Percentiles rank a stretch among this genome's conserved stretches.
Conservation (phyloP, 2,113 vertebrate genomes). For the Aepyceros melampus region DNA sequence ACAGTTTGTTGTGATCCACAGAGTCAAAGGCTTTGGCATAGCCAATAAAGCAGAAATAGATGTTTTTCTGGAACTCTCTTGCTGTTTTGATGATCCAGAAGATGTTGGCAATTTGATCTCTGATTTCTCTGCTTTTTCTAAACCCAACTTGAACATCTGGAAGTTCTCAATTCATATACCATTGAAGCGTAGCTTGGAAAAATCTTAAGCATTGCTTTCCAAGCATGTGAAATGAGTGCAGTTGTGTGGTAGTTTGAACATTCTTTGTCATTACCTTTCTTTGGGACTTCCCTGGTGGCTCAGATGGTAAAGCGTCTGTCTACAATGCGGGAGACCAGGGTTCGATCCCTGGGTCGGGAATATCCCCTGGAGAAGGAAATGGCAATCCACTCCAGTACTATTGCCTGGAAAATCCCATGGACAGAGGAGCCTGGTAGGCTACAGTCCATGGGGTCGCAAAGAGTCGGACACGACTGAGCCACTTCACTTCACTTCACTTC, state of each 20-base stretch:
- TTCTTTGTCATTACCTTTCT: background rate
- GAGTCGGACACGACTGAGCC: too few relatives aligned
- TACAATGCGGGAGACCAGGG: too few relatives aligned
- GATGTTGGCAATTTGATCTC: background rate
- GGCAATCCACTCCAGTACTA: too few relatives aligned
- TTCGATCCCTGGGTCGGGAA: too few relatives aligned
- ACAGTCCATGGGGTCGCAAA: too few relatives aligned
- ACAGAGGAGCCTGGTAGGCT: too few relatives aligned
- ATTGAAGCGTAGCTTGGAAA: background rate
- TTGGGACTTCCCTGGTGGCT: too few relatives aligned
- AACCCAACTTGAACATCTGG: background rate
- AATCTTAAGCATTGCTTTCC: background rate
- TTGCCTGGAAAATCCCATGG: too few relatives aligned
- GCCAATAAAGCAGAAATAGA: background rate
- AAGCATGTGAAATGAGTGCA: background rate
- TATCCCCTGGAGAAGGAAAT: too few relatives aligned
- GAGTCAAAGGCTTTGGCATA: background rate
- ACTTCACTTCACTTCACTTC: too few relatives aligned
- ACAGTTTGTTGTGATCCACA: background rate
- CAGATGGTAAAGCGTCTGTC: too few relatives aligned
- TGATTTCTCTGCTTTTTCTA: background rate
- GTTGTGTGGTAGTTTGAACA: background rate
- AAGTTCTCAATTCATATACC: background rate
- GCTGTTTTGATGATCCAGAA: background rate
- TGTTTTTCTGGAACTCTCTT: background rate